Evolutionary conservation across 2,888 invertebrate genomes (phyloP).

Genomic region (Aphidoletes aphidimyza): DNA sequence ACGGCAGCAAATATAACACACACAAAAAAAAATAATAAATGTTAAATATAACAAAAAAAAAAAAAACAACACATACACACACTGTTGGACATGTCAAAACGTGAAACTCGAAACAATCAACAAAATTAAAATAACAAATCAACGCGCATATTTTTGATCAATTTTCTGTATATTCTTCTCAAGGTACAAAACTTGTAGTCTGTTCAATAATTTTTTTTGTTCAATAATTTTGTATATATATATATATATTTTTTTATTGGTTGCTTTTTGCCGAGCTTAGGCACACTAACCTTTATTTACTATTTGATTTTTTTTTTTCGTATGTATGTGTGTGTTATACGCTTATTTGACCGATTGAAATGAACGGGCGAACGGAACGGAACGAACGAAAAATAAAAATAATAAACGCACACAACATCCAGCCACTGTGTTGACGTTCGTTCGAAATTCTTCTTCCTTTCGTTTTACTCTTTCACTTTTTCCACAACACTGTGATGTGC

Average conservation of each 20-base stretch:
- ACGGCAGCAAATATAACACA: too few species aligned
- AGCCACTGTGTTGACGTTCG: not conserved
- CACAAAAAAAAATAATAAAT: not conserved
- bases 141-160: slow-evolving; percentile 51
- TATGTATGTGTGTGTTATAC: not conserved
- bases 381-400: not conserved
- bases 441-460: slow-evolving; percentile 23
- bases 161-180: not conserved
- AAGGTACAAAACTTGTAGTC: slow-evolving; percentile 31
- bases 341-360: slow-evolving; percentile 38
- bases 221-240: not conserved
- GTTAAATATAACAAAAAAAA: not conserved
- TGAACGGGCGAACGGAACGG: not conserved
- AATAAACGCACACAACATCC: slow-evolving; percentile 14
- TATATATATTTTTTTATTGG: not conserved
- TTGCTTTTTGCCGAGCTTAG: not conserved
- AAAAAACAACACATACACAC: slow-evolving; percentile 7
- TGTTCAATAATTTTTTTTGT: not conserved
- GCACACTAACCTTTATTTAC: slow-evolving; percentile 54
- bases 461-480: slow-evolving; percentile 21
- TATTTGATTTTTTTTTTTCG: slow-evolving; percentile 5
- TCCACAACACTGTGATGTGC: not conserved
- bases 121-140: slow-evolving; percentile 52
- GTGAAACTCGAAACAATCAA: slow-evolving; percentile 38
- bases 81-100: slow-evolving; percentile 20